A percentile compares a stretch with the other conserved stretches of the same genome.
These are phyloP conservation scores for Prolemur simus DNA, from an alignment of 2,113 vertebrate species.

Conservation along the genomic window DNA sequence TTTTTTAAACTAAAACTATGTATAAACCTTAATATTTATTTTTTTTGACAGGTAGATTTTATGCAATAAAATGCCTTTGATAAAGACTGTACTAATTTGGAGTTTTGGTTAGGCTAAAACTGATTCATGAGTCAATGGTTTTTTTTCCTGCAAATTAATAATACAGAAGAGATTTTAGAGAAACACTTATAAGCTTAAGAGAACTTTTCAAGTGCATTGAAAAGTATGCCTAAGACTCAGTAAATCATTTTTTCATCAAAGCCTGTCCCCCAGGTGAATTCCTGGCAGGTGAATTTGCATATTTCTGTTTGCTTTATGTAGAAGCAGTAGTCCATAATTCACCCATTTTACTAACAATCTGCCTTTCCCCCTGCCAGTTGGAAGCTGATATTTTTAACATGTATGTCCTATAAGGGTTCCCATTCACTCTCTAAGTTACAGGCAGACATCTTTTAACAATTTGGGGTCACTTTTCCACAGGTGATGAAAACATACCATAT, in stretches of 20 bases:
- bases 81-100: background rate
- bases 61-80: background rate
- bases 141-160: conserved; percentile 54
- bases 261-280: conserved; percentile 10
- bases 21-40: conserved; percentile 8
- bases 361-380: background rate
- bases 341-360: conserved; percentile 30
- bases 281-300: conserved; percentile 51
- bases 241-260: conserved; percentile 50
- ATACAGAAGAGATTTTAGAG: conserved; percentile 5
- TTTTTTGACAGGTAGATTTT: conserved; percentile 52
- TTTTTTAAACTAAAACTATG: background rate
- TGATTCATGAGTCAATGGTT: background rate
- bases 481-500: conserved; percentile 99
- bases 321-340: background rate
- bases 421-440: conserved; percentile 6
- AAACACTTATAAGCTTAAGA: conserved; percentile 3
- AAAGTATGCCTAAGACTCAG: background rate
- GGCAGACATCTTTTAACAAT: conserved; percentile 24
- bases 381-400: conserved; percentile 48
- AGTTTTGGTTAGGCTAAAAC: background rate
- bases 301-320: conserved; percentile 42
- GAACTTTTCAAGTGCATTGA: conserved; percentile 36
- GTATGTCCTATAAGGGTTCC: background rate
- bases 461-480: conserved; percentile 81